These are phyloP conservation scores for Leptopilina boulardi DNA, from an alignment of 1,140 invertebrate species.

Conservation along the genomic window DNA sequence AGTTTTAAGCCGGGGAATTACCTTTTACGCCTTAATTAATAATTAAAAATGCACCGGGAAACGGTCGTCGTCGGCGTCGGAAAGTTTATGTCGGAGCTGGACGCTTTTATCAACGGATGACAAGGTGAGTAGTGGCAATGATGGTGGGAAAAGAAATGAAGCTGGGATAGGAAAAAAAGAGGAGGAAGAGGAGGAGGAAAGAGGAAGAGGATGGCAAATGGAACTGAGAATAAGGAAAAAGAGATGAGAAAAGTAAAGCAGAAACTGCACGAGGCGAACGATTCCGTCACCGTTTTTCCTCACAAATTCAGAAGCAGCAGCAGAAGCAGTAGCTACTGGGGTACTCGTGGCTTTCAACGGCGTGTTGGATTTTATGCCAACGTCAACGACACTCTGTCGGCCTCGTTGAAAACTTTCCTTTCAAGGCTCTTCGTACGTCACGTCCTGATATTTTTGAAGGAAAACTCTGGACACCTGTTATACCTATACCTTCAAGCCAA, in stretches of 20 bases:
- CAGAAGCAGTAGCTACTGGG: no score
- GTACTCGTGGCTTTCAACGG: constrained; percentile 27
- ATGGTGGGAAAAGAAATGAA: background rate
- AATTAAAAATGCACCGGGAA: constrained; percentile 53
- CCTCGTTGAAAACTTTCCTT: constrained; percentile 44
- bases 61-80: background rate
- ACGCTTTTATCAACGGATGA: constrained; percentile 36
- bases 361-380: constrained; percentile 40
- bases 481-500: constrained; percentile 19
- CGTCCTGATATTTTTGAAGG: constrained; percentile 35
- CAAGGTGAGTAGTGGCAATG: constrained; percentile 4
- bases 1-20: constrained; percentile 50
- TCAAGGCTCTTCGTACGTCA: constrained; percentile 37
- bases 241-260: constrained; percentile 35
- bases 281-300: constrained; percentile 18
- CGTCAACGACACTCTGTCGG: constrained; percentile 39
- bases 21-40: constrained; percentile 49
- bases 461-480: constrained; percentile 41
- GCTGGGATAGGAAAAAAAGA: background rate
- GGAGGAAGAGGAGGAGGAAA: no score
- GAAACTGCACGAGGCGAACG: constrained; percentile 24
- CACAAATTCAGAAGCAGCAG: constrained; percentile 3
- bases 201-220: background rate
- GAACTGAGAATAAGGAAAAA: constrained; percentile 35
- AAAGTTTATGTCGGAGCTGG: constrained; percentile 39